phyloP scores from a whole-genome alignment of 2,888 invertebrate species.

The Dusona sp. region DNA sequence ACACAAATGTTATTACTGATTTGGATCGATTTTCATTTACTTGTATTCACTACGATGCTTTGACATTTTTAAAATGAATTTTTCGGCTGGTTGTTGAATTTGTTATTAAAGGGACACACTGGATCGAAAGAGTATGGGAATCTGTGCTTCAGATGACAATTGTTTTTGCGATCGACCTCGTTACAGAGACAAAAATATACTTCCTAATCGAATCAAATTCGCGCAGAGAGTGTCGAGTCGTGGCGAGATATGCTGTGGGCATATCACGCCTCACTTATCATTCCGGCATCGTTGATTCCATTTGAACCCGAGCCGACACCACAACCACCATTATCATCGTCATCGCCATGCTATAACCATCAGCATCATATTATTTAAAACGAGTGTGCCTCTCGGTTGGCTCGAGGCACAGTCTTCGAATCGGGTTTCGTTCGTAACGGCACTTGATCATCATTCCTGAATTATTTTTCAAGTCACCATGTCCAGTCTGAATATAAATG shows the following conservation, averaged over 20 bases:
- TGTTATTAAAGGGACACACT: neutral
- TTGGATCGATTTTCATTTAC: neutral
- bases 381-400: conserved; percentile 41
- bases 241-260: conserved; percentile 53
- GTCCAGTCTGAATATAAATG: conserved; percentile 21
- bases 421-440: conserved; percentile 49
- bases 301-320: conserved; percentile 78
- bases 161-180: conserved; percentile 48
- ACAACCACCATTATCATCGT: conserved; percentile 48
- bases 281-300: conserved; percentile 80
- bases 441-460: conserved; percentile 39
- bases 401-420: conserved; percentile 50
- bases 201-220: conserved; percentile 83
- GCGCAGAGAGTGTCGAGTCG: conserved; percentile 47
- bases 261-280: conserved; percentile 78
- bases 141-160: neutral
- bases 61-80: neutral
- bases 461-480: conserved; percentile 49
- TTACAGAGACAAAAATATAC: conserved; percentile 73
- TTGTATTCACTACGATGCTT: neutral
- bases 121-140: neutral
- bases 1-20: neutral
- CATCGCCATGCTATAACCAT: conserved; percentile 55
- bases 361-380: conserved; percentile 58
- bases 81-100: neutral